Evolutionary conservation across 1,140 invertebrate species (phyloP), one percentile per base, ranked within the genome.

Genomic region (Drosophila pandora): DNA sequence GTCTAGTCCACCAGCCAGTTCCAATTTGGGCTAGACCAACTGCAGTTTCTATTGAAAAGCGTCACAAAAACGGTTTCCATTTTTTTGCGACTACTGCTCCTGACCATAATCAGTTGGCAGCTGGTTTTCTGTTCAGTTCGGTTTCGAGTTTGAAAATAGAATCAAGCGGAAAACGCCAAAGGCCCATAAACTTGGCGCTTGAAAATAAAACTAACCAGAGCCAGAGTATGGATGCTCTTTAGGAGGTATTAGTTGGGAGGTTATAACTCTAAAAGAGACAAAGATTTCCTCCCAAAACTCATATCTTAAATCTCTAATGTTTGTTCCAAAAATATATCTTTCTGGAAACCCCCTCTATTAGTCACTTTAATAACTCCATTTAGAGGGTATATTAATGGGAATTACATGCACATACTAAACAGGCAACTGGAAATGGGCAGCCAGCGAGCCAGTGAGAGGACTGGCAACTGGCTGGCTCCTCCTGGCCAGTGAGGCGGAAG

Each of bases 341-440:
- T 17, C 17, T 17, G 17, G 17, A 17, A 17, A 1, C 17, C 17
- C 17, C 17, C 17, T 17, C 17, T 17, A 17, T 17, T 17, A 17
- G 17, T 17, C 17, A 17, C 17, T 12, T 12, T 4, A 12, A 12
- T 37, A 4, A 37, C 58, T 5, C 1, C 0, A 2, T 3, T 8
- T 45, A 13, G 1, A 68, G 61, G 13, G 64, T 68, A 47, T 54
- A 32, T 25, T 34, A 22, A 61, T 59, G 68, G 50, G 59, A 73
- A 75, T 60, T 73, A 84, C 80, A 83, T 84, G 81, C 80, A 80
- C 81, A 79, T 85, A 80, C 76, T 83, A 80, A 84, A 76, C 71
- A 72, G 59, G 49, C 54, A 71, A 74, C 80, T 71, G 23, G 50
- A 78, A 75, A 75, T 78, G 79, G 73, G 62, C 53, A 67, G 37